phyloP scores from a whole-genome alignment of 2,797 vertebrate genomes.

The Gymnodraco acuticeps region DNA sequence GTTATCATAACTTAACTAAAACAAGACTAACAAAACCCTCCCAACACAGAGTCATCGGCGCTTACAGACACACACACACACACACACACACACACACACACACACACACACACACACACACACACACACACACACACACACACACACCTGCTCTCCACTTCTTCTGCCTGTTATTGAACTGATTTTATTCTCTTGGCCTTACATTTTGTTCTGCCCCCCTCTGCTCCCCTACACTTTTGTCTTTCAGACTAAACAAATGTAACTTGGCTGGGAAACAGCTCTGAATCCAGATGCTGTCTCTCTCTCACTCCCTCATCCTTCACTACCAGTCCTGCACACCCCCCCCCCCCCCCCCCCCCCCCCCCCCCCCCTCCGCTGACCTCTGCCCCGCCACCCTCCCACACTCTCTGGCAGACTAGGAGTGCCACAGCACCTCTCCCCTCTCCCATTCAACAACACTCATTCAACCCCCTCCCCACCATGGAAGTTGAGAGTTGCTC shows the following conservation, averaged over 20 bases:
- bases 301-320: conserved; percentile 80
- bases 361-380: conserved; percentile 38
- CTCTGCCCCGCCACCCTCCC: conserved; percentile 53
- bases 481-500: conserved; percentile 74
- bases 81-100: no score
- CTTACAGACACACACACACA: background rate
- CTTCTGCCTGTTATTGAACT: conserved; percentile 52
- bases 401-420: conserved; percentile 45
- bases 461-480: conserved; percentile 64
- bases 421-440: conserved; percentile 65
- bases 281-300: conserved; percentile 93
- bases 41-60: background rate
- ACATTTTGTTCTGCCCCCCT: conserved; percentile 43
- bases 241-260: conserved; percentile 97
- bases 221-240: conserved; percentile 59
- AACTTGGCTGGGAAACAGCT: conserved; percentile 94
- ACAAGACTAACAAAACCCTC: conserved; percentile 17
- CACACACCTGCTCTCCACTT: conserved; percentile 29
- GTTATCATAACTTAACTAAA: background rate
- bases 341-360: background rate
- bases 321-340: conserved; percentile 33
- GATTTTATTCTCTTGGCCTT: conserved; percentile 65
- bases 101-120: no score
- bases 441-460: conserved; percentile 56
- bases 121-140: no score